Base-by-base conservation (phyloP, 2,888 invertebrate genomes). In the Rhyacophila evoluta region DNA sequence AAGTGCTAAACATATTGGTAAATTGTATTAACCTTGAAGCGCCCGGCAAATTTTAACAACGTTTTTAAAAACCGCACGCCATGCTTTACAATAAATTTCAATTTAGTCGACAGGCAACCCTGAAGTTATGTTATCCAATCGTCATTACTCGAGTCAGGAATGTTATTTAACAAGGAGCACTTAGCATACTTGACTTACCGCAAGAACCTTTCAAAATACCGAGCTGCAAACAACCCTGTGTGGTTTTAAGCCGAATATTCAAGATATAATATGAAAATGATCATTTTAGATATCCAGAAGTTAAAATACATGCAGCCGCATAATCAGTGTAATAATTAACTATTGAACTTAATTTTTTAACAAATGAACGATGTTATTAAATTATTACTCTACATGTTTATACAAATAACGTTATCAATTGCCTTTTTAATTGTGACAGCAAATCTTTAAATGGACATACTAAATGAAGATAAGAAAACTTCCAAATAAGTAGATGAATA, bases 71-170 rank as follows among this genome's bases (percentile, higher is more conserved):
- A 55, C 55, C 19, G 55, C 55, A 55, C 25, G 55, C 55, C 55
- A 25, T 0, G 25, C 10, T 55, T 55, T 10, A 55, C 19, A 25
- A 25, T 25, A 55, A 55, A 55, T 25, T 55, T 55, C 19, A 25
- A 55, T 55, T 55, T 55, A 19, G 55, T 55, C 5, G 55, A 55
- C 55, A 25, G 19, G 25, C 55, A 25, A 55, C 55, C 55, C 19
- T 19, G 15, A 55, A 55, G 55, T 55, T 55, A 55, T 25, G 55
- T 55, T 55, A 55, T 55, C 8, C 55, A 55, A 25, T 55, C 55
- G 55, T 55, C 55, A 55, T 55, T 55, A 55, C 25, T 55, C 10
- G 55, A 25, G 55, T 2, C 55, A 55, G 8, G 55, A 55, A 55
- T 25, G 19, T 55, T 15, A 6, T 55, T 55, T 55, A 55, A 55